Percentiles rank a stretch among this genome's conserved stretches.
These are phyloP conservation scores for Hippocampus abdominalis DNA, from an alignment of 2,113 vertebrate species.

Conservation along the genomic window DNA sequence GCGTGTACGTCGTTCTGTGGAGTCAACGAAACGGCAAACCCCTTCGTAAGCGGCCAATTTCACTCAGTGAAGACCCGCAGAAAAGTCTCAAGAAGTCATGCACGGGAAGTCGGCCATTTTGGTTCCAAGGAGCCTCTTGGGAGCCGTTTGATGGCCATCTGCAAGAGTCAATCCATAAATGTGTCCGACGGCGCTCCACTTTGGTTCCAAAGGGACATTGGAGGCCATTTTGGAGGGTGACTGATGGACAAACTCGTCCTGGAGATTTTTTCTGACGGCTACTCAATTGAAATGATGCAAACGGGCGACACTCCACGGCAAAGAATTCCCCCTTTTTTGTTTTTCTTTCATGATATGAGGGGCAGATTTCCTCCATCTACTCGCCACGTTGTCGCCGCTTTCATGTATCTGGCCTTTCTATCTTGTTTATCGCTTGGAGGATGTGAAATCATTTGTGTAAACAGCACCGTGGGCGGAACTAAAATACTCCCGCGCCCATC, in stretches of 20 bases:
- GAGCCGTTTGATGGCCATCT: too few relatives aligned
- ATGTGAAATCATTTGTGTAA: neutral
- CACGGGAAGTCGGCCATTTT: neutral
- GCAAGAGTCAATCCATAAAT: too few relatives aligned
- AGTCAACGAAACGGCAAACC: conserved; percentile 6
- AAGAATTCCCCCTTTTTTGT: neutral
- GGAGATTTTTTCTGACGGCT: neutral
- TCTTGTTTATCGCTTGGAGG: neutral
- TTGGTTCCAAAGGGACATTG: too few relatives aligned
- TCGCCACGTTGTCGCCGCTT: neutral
- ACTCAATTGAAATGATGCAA: too few relatives aligned
- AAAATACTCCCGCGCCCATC: too few relatives aligned
- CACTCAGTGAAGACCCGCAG: too few relatives aligned
- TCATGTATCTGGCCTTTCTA: neutral
- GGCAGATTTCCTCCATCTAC: neutral
- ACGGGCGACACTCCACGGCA: too few relatives aligned
- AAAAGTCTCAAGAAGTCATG: neutral
- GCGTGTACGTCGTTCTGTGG: conserved; percentile 81
- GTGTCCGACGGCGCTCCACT: too few relatives aligned
- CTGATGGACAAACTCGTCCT: neutral
- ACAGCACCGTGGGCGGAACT: too few relatives aligned
- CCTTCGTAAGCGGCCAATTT: too few relatives aligned
- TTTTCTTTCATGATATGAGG: neutral
- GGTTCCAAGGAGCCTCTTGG: too few relatives aligned
- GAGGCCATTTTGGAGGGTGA: neutral